Conservation (phyloP, 2,888 invertebrate species). For the Steinernema carpocapsae region DNA sequence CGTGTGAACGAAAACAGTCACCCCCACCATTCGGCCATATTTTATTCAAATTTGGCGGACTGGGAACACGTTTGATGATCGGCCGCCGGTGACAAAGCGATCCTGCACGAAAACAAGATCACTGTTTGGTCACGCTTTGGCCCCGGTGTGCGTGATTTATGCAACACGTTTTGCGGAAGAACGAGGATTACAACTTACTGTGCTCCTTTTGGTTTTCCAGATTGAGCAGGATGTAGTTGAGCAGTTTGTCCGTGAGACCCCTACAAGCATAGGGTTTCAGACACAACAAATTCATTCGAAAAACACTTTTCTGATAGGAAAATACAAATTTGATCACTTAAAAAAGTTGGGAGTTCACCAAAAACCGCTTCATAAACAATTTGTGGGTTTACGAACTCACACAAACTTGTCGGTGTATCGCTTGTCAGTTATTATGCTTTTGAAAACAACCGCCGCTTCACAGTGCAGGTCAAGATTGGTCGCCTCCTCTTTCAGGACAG, state of each 20-base stretch:
- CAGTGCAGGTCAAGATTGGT: constrained; percentile 61
- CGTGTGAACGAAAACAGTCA: constrained; percentile 19
- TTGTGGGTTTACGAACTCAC: constrained; percentile 41
- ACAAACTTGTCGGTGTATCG: constrained; percentile 48
- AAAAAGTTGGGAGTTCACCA: too few species aligned
- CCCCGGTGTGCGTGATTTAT: neutral
- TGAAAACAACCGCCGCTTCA: constrained; percentile 64
- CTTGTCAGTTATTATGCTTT: constrained; percentile 58
- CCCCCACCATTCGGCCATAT: constrained; percentile 31
- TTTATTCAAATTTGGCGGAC: constrained; percentile 14
- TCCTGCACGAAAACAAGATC: constrained; percentile 26
- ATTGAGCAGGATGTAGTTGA: constrained; percentile 59
- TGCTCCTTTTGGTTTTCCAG: constrained; percentile 61
- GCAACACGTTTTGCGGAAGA: too few species aligned
- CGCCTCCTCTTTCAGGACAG: constrained; percentile 45
- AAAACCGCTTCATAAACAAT: too few species aligned
- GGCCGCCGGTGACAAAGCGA: constrained; percentile 19
- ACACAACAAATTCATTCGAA: too few species aligned
- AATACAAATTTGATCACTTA: too few species aligned
- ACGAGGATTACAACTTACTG: constrained; percentile 47
- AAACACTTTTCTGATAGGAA: too few species aligned
- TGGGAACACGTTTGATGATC: constrained; percentile 13
- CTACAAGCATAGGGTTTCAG: constrained; percentile 43
- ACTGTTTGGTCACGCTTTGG: constrained; percentile 11
- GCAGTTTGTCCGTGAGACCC: constrained; percentile 53